phyloP scores from a whole-genome alignment of 2,113 vertebrate species.

The Marcusenius ussheri region DNA sequence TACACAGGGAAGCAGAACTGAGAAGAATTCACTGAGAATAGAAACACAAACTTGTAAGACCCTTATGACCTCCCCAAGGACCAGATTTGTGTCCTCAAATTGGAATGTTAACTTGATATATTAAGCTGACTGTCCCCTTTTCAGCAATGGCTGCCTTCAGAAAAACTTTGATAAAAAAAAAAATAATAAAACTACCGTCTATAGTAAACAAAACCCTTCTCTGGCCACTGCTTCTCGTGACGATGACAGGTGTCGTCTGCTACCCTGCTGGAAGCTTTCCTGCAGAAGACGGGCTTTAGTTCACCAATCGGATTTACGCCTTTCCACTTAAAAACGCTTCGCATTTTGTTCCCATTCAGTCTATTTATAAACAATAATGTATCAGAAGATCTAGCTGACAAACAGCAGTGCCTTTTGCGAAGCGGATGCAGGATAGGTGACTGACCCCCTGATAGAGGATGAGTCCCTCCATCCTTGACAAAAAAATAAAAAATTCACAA shows the following conservation, averaged over 20 bases:
- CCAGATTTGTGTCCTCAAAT: background rate
- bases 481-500: background rate
- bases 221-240: background rate
- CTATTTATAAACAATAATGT: background rate
- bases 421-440: background rate
- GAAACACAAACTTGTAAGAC: slow-evolving; percentile 32
- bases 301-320: background rate
- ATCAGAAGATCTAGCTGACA: background rate
- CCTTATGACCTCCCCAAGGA: slow-evolving; percentile 23
- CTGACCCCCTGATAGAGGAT: background rate
- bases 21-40: slow-evolving; percentile 46
- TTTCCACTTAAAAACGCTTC: background rate
- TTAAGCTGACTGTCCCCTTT: background rate
- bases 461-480: background rate
- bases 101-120: background rate
- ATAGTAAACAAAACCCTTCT: background rate
- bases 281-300: background rate
- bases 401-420: background rate
- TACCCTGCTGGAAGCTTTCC: background rate
- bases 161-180: background rate
- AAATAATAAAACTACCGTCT: background rate
- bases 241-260: background rate
- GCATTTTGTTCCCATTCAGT: background rate
- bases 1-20: slow-evolving; percentile 36
- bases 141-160: background rate